Conservation (phyloP, 2,888 invertebrate species). For the Drepanosiphum platanoidis region DNA sequence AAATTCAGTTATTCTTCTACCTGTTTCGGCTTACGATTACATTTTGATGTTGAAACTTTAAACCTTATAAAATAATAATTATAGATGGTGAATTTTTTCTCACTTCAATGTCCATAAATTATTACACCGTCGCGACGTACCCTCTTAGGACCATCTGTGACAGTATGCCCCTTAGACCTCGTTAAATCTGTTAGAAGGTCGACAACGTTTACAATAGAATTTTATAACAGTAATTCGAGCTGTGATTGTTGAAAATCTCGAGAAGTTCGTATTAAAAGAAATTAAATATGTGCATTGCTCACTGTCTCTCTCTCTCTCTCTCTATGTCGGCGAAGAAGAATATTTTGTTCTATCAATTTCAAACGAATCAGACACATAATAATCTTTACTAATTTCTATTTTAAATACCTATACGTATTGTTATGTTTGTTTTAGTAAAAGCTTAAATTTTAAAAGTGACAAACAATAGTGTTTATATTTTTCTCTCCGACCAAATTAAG, state of each 20-base stretch:
- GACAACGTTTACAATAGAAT: slow-evolving; percentile 36
- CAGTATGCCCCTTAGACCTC: slow-evolving; percentile 27
- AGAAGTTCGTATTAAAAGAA: slow-evolving; percentile 36
- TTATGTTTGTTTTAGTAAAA: too few species aligned
- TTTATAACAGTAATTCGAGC: slow-evolving; percentile 23
- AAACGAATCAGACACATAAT: too few species aligned
- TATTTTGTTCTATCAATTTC: neutral
- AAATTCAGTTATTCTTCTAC: neutral
- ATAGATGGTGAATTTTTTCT: neutral
- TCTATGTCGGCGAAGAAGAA: too few species aligned
- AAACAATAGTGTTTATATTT: too few species aligned
- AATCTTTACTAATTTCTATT: too few species aligned
- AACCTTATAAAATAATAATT: slow-evolving; percentile 29
- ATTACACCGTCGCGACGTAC: neutral
- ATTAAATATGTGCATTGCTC: slow-evolving; percentile 3
- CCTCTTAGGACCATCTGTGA: slow-evolving; percentile 16
- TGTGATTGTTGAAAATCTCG: slow-evolving; percentile 20
- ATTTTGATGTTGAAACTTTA: neutral
- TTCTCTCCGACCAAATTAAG: too few species aligned
- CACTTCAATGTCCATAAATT: slow-evolving; percentile 13
- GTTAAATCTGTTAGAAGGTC: slow-evolving; percentile 45
- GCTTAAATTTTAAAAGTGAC: too few species aligned
- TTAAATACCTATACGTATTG: too few species aligned
- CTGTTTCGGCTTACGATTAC: neutral
- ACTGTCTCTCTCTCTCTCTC: too few species aligned